A percentile compares a stretch with the other conserved stretches of the same genome.
phyloP scores from a whole-genome alignment of 1,140 invertebrate species.

The Battus philenor region DNA sequence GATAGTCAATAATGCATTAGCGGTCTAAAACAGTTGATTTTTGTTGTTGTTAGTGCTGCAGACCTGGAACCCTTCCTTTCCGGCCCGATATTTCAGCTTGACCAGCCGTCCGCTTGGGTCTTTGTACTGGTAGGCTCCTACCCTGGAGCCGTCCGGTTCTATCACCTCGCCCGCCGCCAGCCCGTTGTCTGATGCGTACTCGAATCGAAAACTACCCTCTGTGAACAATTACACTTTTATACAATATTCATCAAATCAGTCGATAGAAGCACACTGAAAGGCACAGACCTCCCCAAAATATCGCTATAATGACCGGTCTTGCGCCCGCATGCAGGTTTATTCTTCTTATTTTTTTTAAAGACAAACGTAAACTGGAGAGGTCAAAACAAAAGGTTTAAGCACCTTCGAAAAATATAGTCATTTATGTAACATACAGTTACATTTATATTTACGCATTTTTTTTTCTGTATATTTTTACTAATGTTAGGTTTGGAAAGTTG shows the following conservation, averaged over 20 bases:
- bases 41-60: too few species aligned
- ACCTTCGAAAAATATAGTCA: too few species aligned
- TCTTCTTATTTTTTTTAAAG: background rate
- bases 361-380: too few species aligned
- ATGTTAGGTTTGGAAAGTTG: too few species aligned
- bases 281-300: too few species aligned
- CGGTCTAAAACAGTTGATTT: too few species aligned
- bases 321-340: background rate
- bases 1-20: too few species aligned
- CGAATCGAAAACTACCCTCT: constrained; percentile 79
- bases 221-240: constrained; percentile 1
- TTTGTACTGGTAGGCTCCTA: constrained; percentile 80
- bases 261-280: background rate
- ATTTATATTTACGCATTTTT: too few species aligned
- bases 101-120: constrained; percentile 78
- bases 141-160: constrained; percentile 79
- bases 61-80: constrained; percentile 80
- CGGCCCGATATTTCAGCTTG: constrained; percentile 80
- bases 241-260: constrained; percentile 10
- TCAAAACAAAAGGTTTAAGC: too few species aligned
- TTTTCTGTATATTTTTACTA: too few species aligned
- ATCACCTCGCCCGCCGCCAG: constrained; percentile 80
- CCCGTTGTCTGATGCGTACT: constrained; percentile 81
- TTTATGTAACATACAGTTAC: too few species aligned
- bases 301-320: background rate